These are phyloP conservation scores for Syngnathus rostellatus DNA, from an alignment of 2,797 vertebrate species.

Conservation along the genomic window DNA sequence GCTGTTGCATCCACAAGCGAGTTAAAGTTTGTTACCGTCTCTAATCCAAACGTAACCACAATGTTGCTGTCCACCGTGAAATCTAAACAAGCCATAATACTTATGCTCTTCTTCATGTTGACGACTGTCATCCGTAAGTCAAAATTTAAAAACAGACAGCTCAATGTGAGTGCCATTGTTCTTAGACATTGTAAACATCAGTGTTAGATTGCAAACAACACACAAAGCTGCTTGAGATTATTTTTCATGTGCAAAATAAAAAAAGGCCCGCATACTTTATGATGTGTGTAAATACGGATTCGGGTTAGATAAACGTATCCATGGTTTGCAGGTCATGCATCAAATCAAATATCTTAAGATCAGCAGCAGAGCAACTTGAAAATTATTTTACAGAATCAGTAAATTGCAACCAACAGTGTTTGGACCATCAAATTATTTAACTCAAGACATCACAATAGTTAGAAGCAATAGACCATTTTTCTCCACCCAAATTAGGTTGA, in stretches of 20 bases:
- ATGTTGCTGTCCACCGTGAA: slow-evolving; percentile 31
- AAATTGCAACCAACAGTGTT: slow-evolving; percentile 58
- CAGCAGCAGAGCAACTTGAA: slow-evolving; percentile 55
- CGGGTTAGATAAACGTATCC: slow-evolving; percentile 12
- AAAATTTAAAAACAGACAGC: slow-evolving; percentile 38
- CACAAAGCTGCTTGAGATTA: slow-evolving; percentile 34
- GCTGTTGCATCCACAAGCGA: neutral
- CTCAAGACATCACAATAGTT: slow-evolving; percentile 61
- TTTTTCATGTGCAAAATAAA: slow-evolving; percentile 17
- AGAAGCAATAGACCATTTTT: slow-evolving; percentile 46
- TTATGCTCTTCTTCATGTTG: slow-evolving; percentile 24
- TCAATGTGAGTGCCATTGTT: slow-evolving; percentile 40
- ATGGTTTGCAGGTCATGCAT: slow-evolving; percentile 31
- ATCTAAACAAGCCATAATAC: slow-evolving; percentile 35
- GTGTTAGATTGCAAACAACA: slow-evolving; percentile 30
- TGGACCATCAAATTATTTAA: slow-evolving; percentile 39
- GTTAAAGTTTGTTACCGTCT: slow-evolving; percentile 6
- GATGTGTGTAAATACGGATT: neutral
- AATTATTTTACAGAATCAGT: slow-evolving; percentile 61
- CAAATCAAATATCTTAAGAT: slow-evolving; percentile 52
- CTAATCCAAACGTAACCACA: slow-evolving; percentile 59
- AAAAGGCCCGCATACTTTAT: slow-evolving; percentile 16
- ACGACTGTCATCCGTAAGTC: neutral
- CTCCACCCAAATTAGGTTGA: slow-evolving; percentile 19
- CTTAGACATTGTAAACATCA: slow-evolving; percentile 56